phyloP scores from a whole-genome alignment of 1,140 invertebrate genomes.

The Carposina sasakii region DNA sequence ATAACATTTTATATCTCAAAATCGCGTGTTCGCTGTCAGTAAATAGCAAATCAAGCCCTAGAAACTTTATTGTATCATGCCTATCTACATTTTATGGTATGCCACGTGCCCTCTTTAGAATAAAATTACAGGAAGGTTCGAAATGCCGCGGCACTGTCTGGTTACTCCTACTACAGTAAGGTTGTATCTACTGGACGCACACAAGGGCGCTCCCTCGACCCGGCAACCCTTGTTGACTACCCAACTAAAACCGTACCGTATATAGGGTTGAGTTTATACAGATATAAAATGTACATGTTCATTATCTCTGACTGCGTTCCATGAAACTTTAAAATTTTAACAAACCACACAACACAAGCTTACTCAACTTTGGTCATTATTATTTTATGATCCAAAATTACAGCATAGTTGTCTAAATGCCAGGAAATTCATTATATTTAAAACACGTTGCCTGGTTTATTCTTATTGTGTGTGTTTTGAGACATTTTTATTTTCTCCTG shows the following conservation, averaged over 20 bases:
- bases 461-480: no score
- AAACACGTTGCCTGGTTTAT: no score
- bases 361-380: conserved; percentile 50
- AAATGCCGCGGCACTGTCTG: no score
- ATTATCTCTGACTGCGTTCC: conserved; percentile 27
- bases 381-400: conserved; percentile 54
- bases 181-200: no score
- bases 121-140: no score
- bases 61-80: no score
- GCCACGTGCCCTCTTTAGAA: no score
- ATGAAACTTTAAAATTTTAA: conserved; percentile 37
- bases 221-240: conserved; percentile 31
- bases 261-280: conserved; percentile 34
- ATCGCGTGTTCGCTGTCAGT: conserved; percentile 44
- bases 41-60: no score
- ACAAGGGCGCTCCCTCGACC: conserved; percentile 19
- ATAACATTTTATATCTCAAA: conserved; percentile 50
- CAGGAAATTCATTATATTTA: no score
- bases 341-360: conserved; percentile 48
- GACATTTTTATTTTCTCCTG: no score
- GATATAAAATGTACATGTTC: conserved; percentile 16
- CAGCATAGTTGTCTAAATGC: conserved; percentile 35
- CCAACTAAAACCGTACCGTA: conserved; percentile 35
- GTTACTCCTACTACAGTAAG: no score
- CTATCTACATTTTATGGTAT: background rate